These are phyloP conservation scores for Styela plicata DNA, from an alignment of 23 tunicate genomes.

Conservation along the genomic window DNA sequence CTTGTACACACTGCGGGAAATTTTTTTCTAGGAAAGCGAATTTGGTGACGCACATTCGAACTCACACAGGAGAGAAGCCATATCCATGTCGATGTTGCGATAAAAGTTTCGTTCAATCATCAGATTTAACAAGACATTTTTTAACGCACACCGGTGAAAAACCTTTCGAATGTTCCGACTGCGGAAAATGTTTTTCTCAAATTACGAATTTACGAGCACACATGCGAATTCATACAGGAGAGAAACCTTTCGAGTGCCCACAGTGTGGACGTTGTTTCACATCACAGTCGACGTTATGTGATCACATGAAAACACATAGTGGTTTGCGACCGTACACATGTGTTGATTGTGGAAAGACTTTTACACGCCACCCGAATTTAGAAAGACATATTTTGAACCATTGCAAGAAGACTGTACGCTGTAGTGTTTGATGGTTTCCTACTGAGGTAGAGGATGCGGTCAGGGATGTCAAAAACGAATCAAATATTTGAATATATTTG, in stretches of 20 bases:
- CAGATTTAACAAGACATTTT: neutral
- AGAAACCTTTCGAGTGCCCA: neutral
- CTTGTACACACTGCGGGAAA: neutral
- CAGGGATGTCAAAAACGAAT: no score
- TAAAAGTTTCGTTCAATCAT: neutral
- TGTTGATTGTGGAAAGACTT: neutral
- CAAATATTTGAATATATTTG: no score
- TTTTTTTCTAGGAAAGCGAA: neutral
- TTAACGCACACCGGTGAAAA: neutral
- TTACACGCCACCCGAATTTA: neutral
- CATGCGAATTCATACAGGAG: neutral
- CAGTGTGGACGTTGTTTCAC: neutral
- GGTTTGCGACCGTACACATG: neutral
- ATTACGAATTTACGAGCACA: neutral
- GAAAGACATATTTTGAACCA: neutral
- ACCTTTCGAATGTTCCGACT: neutral
- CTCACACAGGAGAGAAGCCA: neutral
- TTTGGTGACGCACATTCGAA: neutral
- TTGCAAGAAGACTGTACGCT: neutral
- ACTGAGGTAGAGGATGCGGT: no score
- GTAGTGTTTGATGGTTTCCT: neutral
- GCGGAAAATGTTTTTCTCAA: neutral
- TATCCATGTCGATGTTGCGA: neutral
- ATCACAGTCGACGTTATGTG: neutral
- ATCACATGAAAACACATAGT: neutral